Conservation (phyloP, 2,888 invertebrate species). For the Cataglyphis cursor region DNA sequence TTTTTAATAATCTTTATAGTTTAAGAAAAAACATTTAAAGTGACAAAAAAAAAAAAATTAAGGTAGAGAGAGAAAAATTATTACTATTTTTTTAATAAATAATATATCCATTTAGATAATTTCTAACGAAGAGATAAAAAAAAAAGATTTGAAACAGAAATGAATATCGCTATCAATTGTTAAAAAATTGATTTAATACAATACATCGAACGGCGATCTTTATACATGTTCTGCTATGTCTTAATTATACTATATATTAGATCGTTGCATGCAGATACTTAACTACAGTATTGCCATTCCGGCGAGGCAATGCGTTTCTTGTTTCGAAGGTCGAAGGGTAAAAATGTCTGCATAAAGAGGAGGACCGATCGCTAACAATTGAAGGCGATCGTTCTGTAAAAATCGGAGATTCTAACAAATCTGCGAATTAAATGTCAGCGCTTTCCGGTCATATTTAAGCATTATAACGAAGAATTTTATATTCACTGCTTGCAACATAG, state of each 20-base stretch:
- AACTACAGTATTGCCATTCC: conserved; percentile 65
- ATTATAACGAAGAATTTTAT: neutral
- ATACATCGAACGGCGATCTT: conserved; percentile 53
- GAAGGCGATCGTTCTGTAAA: neutral
- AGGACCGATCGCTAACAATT: conserved; percentile 18
- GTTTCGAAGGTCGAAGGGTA: conserved; percentile 38
- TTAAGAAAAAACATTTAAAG: neutral
- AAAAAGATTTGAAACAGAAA: conserved; percentile 10
- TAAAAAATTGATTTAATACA: conserved; percentile 34
- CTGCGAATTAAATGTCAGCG: conserved; percentile 7
- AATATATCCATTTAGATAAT: neutral
- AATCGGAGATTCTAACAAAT: neutral
- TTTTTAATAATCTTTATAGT: neutral
- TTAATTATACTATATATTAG: conserved; percentile 72
- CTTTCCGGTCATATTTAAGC: neutral
- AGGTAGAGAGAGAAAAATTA: neutral
- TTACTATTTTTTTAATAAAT: neutral
- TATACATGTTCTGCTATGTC: conserved; percentile 62
- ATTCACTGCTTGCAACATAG: neutral
- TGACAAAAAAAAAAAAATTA: neutral
- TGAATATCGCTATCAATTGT: neutral
- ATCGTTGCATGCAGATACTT: conserved; percentile 65
- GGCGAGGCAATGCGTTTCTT: conserved; percentile 33
- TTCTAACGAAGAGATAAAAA: neutral
- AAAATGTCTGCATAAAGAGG: conserved; percentile 39